Percentiles rank a stretch among this genome's conserved stretches.
phyloP scores from a whole-genome alignment of 2,113 vertebrate genomes.

The Microcebus lehilahytsara region DNA sequence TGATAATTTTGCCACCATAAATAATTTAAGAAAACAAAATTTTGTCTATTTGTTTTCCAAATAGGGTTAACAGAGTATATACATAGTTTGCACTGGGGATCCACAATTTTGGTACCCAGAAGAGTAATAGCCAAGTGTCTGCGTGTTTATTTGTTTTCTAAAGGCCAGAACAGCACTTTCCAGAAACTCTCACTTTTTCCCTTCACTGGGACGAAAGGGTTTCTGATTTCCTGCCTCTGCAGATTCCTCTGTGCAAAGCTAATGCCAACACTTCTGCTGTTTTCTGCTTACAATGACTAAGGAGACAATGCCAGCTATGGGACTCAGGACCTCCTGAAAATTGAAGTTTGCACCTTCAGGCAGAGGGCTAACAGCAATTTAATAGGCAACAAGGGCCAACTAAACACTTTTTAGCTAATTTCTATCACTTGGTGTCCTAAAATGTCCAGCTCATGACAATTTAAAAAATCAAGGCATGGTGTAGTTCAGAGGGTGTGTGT shows the following conservation, averaged over 20 bases:
- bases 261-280: neutral
- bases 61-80: neutral
- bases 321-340: neutral
- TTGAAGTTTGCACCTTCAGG: neutral
- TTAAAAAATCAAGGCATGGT: neutral
- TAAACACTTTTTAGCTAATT: neutral
- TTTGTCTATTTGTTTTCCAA: neutral
- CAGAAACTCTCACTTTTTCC: neutral
- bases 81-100: neutral
- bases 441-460: neutral
- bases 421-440: neutral
- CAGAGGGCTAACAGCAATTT: neutral
- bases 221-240: neutral
- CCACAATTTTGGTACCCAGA: neutral
- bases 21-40: neutral
- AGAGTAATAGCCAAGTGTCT: neutral
- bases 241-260: neutral
- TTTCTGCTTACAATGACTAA: neutral
- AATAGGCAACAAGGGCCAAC: neutral
- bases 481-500: neutral
- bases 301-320: neutral
- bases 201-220: neutral
- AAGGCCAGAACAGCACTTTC: neutral
- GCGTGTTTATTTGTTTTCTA: neutral
- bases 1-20: neutral